Evolutionary conservation across 2,797 vertebrate genomes (phyloP), one percentile per base, ranked within the genome.

Genomic region (Dromococcyx pavoninus): DNA sequence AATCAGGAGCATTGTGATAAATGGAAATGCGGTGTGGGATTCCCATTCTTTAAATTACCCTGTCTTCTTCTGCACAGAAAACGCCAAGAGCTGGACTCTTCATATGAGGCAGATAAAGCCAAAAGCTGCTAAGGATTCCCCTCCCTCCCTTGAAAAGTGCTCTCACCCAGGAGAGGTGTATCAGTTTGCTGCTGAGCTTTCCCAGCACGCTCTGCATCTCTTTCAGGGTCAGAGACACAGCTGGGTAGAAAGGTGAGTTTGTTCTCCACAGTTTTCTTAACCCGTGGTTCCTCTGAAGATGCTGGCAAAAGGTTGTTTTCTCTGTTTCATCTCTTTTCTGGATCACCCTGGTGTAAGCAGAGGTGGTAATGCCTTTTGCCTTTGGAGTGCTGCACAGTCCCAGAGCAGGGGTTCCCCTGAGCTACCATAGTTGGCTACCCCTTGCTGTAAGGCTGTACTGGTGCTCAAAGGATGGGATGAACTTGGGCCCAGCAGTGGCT

Each of bases 1-100:
- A 80, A 76, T 70, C 2, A 56, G 2, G 51, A 75, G 58, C 23
- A 16, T 35, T 30, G 28, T 37, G 33, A 15, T 53, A 83, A 92
- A 69, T 6, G 69, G 53, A 86, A 83, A 79, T 33, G 21, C 21
- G 56, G 18, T 2, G 4, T 71, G 77, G 54, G 60, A 69, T 86
- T 89, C 51, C 51, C 37, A 33, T 61, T 58, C 76, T 76, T 83
- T 84, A 91, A 89, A 91, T 72, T 75, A 73, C 56, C 13, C 19
- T 1, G 18, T 43, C 21, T 41, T 32, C 50, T 56, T 78, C 72
- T 51, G 64, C 33, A 79, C 60, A 74, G 72, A 71, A 71, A 77
- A 88, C 56, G 13, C 30, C 54, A 71, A 61, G 50, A 82, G 17
- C 22, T 48, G 24, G 58, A 83, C 54, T 73, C 33, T 19, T 41